These are phyloP conservation scores for Molossus alvarezi DNA, from an alignment of 2,797 vertebrate genomes.

Conservation along the genomic window DNA sequence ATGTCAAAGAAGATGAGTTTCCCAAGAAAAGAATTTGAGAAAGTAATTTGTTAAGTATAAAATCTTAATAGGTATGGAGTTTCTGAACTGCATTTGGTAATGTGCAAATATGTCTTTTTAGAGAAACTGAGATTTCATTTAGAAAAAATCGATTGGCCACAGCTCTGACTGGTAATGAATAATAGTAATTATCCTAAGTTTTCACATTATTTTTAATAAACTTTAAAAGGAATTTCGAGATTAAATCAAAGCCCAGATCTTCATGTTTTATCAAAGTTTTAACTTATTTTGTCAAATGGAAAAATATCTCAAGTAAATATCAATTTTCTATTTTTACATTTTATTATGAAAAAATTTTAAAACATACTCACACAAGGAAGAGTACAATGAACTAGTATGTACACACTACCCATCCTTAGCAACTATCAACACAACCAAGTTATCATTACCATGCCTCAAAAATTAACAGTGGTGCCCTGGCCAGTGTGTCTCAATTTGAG, in stretches of 20 bases:
- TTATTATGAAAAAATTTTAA: not conserved
- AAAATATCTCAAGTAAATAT: not conserved
- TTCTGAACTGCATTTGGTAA: not conserved
- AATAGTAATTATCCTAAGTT: slow-evolving; percentile 13
- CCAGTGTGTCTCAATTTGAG: no score
- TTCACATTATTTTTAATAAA: not conserved
- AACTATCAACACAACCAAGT: not conserved
- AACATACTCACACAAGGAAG: not conserved
- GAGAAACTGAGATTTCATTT: not conserved
- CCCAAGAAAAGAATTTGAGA: slow-evolving; percentile 1
- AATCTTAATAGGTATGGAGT: not conserved
- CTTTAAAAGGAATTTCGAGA: slow-evolving; percentile 22
- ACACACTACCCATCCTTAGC: not conserved
- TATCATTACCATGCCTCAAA: not conserved
- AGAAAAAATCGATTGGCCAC: not conserved
- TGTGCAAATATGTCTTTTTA: not conserved
- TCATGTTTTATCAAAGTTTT: not conserved
- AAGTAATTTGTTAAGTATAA: not conserved
- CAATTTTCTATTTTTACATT: not conserved
- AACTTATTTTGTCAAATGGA: not conserved
- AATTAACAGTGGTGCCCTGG: not conserved
- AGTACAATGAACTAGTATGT: not conserved
- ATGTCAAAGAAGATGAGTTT: slow-evolving; percentile 17
- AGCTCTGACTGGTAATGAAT: not conserved
- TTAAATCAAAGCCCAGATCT: not conserved